Base-by-base conservation (phyloP, 2,797 vertebrate genomes). In the Meda fulgida region DNA sequence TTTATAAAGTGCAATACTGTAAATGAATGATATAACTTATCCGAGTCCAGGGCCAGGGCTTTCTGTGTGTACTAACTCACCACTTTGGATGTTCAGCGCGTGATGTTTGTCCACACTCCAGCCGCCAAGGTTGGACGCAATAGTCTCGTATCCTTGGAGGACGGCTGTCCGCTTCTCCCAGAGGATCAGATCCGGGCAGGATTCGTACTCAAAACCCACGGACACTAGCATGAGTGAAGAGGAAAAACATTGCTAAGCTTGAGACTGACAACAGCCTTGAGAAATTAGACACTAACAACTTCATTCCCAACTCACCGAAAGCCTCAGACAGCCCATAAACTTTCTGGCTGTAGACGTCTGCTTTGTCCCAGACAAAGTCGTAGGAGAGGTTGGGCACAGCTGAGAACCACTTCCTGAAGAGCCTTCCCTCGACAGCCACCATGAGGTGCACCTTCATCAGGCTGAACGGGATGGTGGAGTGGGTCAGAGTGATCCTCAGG, bases 391-490 rank as follows among this genome's bases (percentile, higher is more conserved):
- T 97, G 0, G 98, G 98, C 1, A 96, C 94, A 0, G 98, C 97
- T 0, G 98, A 96, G 89, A 99, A 99, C 97, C 97, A 99, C 90
- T 98, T 99, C 82, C 98, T 94, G 94, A 98, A 98, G 75, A 99
- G 96, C 55, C 98, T 94, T n/a, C 98, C 98, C 87, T 99, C 98
- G 0, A 99, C 98, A 0, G 98, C 97, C 83, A 99, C 98, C 96
- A 97, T 97, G 81, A 99, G 97, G 91, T 99, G 98, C 79, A 99
- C 98, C 93, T 99, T 99, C 98, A 99, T 99, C 92, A 99, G 94
- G 94, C 98, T 99, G 94, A 99, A 99, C 63, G 98, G 98, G 89
- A 98, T 97, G 84, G 95, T 94, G 65, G 95, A 92, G 89, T 98
- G 97, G 31, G 97, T 99, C 89, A 99, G 95, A 80, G 95, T 96